Evolutionary conservation across 2,888 invertebrate species (phyloP), one percentile per base, ranked within the genome.

Genomic region (Tetropium fuscum): DNA sequence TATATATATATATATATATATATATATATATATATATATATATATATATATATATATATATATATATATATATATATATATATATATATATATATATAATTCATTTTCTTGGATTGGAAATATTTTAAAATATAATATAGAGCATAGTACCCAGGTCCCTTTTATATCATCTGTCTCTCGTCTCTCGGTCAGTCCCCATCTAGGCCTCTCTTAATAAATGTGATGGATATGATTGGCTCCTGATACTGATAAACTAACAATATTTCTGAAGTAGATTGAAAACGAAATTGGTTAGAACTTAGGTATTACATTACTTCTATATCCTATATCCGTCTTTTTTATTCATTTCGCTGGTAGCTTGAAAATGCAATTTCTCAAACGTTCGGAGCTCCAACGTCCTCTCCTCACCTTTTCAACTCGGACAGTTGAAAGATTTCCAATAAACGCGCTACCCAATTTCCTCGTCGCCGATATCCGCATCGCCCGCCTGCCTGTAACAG

Each of bases 361-460:
- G 76, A 73, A 76, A 78, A 78, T 77, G 77, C 77, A 77, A 78
- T 77, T 78, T 74, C 74, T 73, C 71, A 64, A 70, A 71, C 74
- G 73, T 72, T 71, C 72, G 66, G n/a, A 65, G 63, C 67, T 69
- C 68, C 49, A 34, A 34, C 70, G 68, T 68, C 65, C 64, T 69
- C 65, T 72, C 51, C 73, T 69, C 76, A 74, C 77, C 77, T 76
- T 74, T 76, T 70, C 74, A 69, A 66, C 74, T 78, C 76, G 81
- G 80, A 81, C 81, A 80, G 79, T 79, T 80, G 80, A 81, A 81
- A 81, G 80, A 81, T 81, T 81, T 81, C 81, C 81, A 81, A 81
- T 81, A 81, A 81, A 80, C 79, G 80, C 78, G 78, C 78, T 72
- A 77, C 77, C 78, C 80, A 80, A 79, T 79, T 80, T 79, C 79